Base-by-base conservation (phyloP, 2,888 invertebrate species). In the Heliconius charithonia region DNA sequence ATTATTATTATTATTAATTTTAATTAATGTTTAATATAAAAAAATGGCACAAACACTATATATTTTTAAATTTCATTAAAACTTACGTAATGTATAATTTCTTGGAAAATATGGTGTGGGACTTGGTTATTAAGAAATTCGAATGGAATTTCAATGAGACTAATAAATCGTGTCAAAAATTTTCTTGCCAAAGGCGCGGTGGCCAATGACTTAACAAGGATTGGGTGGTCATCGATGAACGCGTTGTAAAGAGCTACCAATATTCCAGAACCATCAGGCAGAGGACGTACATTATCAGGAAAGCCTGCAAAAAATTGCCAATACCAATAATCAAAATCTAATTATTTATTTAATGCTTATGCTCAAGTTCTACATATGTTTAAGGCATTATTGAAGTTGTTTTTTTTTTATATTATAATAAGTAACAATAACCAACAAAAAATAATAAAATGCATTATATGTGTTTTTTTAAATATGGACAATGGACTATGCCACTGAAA, bases 201-300 rank as follows among this genome's bases (percentile, higher is more conserved):
- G 0, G 95, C 91, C 70, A 97, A 86, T 4, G 96, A 88, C 69
- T 96, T 96, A 2, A 88, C 65, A 0, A 96, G 37, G 12, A 91
- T 84, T 0, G 97, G 97, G 88, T 96, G 89, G 19, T 96, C 94
- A 0, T 97, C 96, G 75, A 95, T 91, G 78, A 89, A 90, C 3
- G 95, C 89, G 0, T 90, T 80, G 80, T 97, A 92, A 19, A 98
- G 87, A 2, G 96, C 95, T 3, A 97, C 96, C 83, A 97, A 95
- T 83, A 97, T 92, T 29, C 97, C 97, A 7, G 96, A 97, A 27
- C 96, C 95, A 81, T 97, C 96, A 29, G 96, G 95, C 37, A 94
- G 84, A 2, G 84, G 85, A 25, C 91, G 91, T 25, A 96, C 69
- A 84, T 97, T 97, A 91, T 98, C 98, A 0, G 97, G 97, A 19